Evolutionary conservation across 1,140 invertebrate genomes (phyloP).

Genomic region (Aphaenogaster ashmeadi): DNA sequence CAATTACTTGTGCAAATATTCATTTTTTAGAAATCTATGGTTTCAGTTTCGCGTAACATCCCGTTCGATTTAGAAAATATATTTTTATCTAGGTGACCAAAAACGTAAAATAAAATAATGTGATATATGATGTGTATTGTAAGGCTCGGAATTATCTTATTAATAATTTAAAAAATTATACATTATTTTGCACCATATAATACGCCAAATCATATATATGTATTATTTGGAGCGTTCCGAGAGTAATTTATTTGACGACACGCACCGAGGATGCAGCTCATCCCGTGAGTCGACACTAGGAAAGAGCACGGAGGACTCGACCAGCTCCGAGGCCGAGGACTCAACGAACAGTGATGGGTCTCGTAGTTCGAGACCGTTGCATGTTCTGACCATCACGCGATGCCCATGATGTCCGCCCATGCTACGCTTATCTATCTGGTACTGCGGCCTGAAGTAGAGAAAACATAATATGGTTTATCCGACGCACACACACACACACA

Average conservation of each 20-base stretch:
- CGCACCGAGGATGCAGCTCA: conserved; percentile 88
- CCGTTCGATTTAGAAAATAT: background rate
- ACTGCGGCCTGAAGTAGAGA: conserved; percentile 90
- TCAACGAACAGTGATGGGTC: conserved; percentile 88
- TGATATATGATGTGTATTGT: too few species aligned
- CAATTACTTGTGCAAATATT: background rate
- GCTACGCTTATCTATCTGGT: conserved; percentile 90
- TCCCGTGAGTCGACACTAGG: conserved; percentile 88
- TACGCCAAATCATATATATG: background rate
- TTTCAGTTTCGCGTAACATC: background rate
- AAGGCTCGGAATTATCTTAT: background rate
- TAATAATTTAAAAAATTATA: conserved; percentile 21
- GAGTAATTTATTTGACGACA: background rate
- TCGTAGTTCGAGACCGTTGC: conserved; percentile 93
- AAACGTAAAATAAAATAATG: background rate
- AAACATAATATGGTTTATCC: conserved; percentile 6
- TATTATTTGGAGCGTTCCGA: background rate
- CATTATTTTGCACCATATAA: background rate
- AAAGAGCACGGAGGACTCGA: conserved; percentile 87
- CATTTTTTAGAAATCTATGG: background rate
- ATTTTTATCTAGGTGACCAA: background rate
- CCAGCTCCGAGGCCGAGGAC: conserved; percentile 86
- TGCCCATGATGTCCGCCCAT: conserved; percentile 85
- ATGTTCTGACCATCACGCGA: conserved; percentile 92
- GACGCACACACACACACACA: background rate